Evolutionary conservation across 1,140 invertebrate species (phyloP), one percentile per base, ranked within the genome.

Genomic region (Drosophila obscura): DNA sequence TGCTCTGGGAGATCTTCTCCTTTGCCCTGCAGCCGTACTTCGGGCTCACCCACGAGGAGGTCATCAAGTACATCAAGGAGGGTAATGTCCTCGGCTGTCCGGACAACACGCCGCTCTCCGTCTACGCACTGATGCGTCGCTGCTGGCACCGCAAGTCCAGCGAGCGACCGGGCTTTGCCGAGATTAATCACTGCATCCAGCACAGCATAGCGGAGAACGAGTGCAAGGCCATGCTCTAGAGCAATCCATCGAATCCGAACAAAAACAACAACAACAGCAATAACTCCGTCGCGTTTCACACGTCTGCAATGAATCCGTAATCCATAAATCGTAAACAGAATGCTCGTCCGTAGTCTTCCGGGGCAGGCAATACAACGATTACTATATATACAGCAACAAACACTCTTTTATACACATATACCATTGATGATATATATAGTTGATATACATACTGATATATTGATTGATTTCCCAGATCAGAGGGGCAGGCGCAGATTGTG

Each of bases 11-110:
- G 93, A 97, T 98, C 83, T 98, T 98, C 92, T 97, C 97, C 13
- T 98, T 97, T 92, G 97, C 97, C 16, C 92, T 98, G 62, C 97
- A 98, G 91, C 97, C 97, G 9, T 98, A 98, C 89, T 98, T 97
- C 92, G 97, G 97, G 1, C 96, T 98, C 95, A 97, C 97, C 4
- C 97, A 98, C 91, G 97, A 98, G 92, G 97, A 98, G 93, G 97
- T 98, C 26, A 97, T 98, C 0, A 96, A 96, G 78, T 98, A 96
- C 92, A 95, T 98, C 48, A 98, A 98, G 92, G 97, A 97, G 80
- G 97, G 97, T 2, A 96, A 97, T 90, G 95, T 97, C 31, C 93
- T 98, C 5, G 94, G 95, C 26, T 96, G 96, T 84, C 97, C 97
- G 1, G 97, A 99, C 59, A 97, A 97, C 90, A 98, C 97, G 28